Conservation (phyloP, 2,797 vertebrate genomes). For the Propithecus perrieri region DNA sequence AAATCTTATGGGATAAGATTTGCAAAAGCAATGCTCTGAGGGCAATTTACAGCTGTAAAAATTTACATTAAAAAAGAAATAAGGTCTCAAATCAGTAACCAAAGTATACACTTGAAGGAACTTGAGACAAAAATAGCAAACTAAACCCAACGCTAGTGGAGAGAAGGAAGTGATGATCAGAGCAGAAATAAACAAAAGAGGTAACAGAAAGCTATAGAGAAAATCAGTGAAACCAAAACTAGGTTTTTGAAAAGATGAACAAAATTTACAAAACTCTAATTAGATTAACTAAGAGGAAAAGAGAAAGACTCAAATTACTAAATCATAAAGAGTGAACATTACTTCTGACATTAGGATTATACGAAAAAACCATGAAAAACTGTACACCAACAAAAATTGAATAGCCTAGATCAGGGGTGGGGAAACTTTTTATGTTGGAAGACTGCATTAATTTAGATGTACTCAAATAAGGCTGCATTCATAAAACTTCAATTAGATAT, state of each 20-base stretch:
- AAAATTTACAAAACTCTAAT: not conserved
- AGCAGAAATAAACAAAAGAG: not conserved
- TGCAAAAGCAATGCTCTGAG: not conserved
- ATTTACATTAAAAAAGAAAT: not conserved
- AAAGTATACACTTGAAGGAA: not conserved
- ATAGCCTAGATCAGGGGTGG: not conserved
- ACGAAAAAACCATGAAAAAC: not conserved
- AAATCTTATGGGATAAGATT: not conserved
- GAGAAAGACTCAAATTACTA: not conserved
- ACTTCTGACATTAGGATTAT: not conserved
- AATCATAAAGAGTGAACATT: not conserved
- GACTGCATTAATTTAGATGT: not conserved
- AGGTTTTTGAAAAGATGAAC: not conserved
- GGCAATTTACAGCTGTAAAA: not conserved
- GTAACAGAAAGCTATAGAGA: not conserved
- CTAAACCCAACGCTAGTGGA: not conserved
- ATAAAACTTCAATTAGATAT: not conserved
- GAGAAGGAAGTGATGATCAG: not conserved
- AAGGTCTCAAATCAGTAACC: not conserved
- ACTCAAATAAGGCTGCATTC: not conserved
- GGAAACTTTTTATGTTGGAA: not conserved
- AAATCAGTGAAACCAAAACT: not conserved
- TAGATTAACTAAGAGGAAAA: not conserved
- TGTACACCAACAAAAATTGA: not conserved
- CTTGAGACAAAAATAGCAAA: not conserved